Evolutionary conservation across 2,888 invertebrate species (phyloP), one percentile per base, ranked within the genome.

Genomic region (Mesorhabditis belari): DNA sequence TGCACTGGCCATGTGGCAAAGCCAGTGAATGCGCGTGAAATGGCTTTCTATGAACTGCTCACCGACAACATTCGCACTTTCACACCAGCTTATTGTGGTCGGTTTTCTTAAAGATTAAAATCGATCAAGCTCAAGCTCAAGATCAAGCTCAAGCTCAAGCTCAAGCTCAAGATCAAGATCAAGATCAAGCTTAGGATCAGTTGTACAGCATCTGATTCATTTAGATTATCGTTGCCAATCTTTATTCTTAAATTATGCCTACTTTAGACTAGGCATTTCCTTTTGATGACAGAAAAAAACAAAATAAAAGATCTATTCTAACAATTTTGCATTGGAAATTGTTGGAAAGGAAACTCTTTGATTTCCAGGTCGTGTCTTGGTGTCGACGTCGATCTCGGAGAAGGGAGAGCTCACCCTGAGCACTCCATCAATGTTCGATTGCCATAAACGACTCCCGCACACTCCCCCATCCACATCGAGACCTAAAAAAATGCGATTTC

Each of bases 1-100:
- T 75, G 75, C 58, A 70, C 69, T 49, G 77, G 75, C 19, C 79
- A 80, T 62, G 79, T 79, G 51, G 77, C 75, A 21, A 79, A 79
- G 61, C 79, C 79, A 1, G 60, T 76, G 56, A 79, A 79, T 61
- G 63, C 76, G 26, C 66, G 79, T 5, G 79, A 79, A 61, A 72
- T 69, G 66, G 75, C 73, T 5, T 79, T 80, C 59, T 79, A 79
- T 65, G 67, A 71, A 58, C 67, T 71, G 63, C 70, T 79, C 65
- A 65, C 69, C 54, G 63, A 64, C 5, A 63, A 73, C 26, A 57
- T 79, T 19, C 64, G 67, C 6, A 70, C 74, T 44, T 79, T 75
- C 62, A 72, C 77, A 6, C 75, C 77, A 2, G 71, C 73, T 5
- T 79, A 70, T 60, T 79, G 79, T 57, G 74, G 79, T 76, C 35